A percentile compares a stretch with the other conserved stretches of the same genome.
Evolutionary conservation across 2,888 invertebrate genomes (phyloP).

Genomic region (Nasonia oneida): DNA sequence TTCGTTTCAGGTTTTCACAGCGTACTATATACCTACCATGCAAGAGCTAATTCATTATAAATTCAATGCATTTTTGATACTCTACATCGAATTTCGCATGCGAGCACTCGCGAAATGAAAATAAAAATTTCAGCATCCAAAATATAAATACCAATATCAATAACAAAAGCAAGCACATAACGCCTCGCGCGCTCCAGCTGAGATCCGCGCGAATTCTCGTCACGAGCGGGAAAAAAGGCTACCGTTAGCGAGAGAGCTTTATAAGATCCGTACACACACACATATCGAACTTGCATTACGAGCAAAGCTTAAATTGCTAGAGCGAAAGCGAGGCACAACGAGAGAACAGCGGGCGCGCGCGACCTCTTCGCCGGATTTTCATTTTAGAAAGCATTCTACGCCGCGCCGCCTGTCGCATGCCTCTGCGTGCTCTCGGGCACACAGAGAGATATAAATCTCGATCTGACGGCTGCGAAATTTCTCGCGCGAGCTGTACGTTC

Average conservation of each 20-base stretch:
- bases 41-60: too few relatives aligned
- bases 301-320: constrained; percentile 37
- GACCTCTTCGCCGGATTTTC: constrained; percentile 43
- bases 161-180: background rate
- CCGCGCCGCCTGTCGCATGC: background rate
- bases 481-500: background rate
- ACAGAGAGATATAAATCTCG: constrained; percentile 33
- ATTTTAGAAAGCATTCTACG: constrained; percentile 50
- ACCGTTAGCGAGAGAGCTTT: constrained; percentile 1
- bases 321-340: background rate
- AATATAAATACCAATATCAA: background rate
- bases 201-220: background rate
- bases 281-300: constrained; percentile 48
- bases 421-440: background rate
- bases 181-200: background rate
- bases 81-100: background rate
- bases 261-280: background rate
- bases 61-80: too few relatives aligned
- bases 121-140: background rate
- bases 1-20: background rate
- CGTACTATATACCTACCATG: too few relatives aligned
- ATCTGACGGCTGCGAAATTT: constrained; percentile 15
- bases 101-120: background rate
- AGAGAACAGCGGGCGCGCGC: background rate
- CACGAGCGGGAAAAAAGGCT: background rate